Percentiles rank a stretch among this genome's conserved stretches.
phyloP scores from a whole-genome alignment of 2,888 invertebrate genomes.

The Drosophila helvetica region DNA sequence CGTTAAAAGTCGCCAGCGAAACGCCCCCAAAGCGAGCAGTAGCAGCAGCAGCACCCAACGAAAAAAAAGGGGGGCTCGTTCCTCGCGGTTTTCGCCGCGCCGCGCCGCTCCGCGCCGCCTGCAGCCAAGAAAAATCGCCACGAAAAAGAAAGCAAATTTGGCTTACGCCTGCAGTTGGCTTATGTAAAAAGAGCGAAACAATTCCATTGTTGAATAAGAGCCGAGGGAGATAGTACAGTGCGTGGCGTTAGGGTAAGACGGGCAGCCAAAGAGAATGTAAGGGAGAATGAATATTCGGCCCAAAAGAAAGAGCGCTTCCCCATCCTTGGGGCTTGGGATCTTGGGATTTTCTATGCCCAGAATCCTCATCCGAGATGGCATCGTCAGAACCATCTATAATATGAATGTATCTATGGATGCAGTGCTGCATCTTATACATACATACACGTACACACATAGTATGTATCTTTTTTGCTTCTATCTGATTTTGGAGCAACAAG shows the following conservation, averaged over 20 bases:
- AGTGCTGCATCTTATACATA: conserved; percentile 3
- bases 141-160: conserved; percentile 3
- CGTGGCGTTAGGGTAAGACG: neutral
- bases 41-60: conserved; percentile 5
- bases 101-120: conserved; percentile 1
- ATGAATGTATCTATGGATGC: neutral
- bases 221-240: neutral
- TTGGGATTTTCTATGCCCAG: too few relatives aligned
- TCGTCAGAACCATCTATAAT: conserved; percentile 4
- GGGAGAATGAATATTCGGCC: neutral
- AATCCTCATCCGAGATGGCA: too few relatives aligned
- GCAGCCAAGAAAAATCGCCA: conserved; percentile 20
- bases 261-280: neutral
- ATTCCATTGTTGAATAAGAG: conserved; percentile 9
- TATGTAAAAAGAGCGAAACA: conserved; percentile 29
- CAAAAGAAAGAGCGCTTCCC: neutral
- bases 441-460: neutral
- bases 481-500: conserved; percentile 64
- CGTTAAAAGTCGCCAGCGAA: conserved; percentile 61
- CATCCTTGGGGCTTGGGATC: too few relatives aligned
- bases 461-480: neutral
- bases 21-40: conserved; percentile 39
- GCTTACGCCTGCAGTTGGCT: conserved; percentile 11
- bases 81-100: conserved; percentile 15
- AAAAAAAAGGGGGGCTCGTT: conserved; percentile 68